These are phyloP conservation scores for Ailuropoda melanoleuca DNA, from an alignment of 2,113 vertebrate genomes.

Conservation along the genomic window DNA sequence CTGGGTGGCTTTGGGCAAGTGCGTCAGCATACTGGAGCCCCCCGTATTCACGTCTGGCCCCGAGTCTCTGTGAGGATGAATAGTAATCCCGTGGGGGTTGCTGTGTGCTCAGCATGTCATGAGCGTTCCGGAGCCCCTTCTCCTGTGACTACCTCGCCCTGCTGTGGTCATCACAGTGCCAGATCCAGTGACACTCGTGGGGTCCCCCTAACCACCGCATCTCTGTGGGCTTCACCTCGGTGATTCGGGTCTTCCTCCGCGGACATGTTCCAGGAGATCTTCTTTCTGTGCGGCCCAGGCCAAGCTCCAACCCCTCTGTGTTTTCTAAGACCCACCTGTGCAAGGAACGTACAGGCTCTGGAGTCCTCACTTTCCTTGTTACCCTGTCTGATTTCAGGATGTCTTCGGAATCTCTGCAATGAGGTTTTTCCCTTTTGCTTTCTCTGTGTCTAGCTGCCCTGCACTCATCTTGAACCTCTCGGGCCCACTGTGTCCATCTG, in stretches of 20 bases:
- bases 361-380: too few relatives aligned
- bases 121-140: neutral
- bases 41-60: neutral
- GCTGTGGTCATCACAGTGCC: too few relatives aligned
- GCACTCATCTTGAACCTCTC: neutral
- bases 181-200: rapidly evolving
- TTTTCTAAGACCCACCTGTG: neutral
- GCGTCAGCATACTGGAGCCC: neutral
- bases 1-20: neutral
- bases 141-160: neutral
- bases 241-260: neutral
- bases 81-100: neutral
- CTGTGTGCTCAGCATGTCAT: rapidly evolving
- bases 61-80: neutral
- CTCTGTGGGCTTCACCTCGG: neutral
- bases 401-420: neutral
- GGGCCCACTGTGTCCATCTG: neutral
- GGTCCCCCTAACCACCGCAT: too few relatives aligned
- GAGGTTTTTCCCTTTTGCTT: neutral
- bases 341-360: too few relatives aligned
- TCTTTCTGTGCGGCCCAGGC: neutral
- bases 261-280: neutral
- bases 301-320: neutral
- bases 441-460: neutral
- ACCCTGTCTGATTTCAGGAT: rapidly evolving